phyloP scores from a whole-genome alignment of 2,888 invertebrate species.

The Apeira syringaria region DNA sequence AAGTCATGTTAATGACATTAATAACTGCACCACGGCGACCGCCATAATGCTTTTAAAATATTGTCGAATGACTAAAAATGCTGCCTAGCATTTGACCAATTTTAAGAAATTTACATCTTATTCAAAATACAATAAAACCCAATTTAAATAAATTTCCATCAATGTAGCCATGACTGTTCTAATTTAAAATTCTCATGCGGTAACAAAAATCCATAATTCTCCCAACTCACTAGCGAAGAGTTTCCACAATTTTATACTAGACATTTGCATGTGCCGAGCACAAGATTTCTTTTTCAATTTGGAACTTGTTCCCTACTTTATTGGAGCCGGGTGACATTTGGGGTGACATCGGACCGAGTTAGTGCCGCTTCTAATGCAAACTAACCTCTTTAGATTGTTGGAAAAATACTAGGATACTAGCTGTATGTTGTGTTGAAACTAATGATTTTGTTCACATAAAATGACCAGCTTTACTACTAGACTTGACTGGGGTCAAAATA shows the following conservation, averaged over 20 bases:
- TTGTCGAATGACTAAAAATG: too few relatives aligned
- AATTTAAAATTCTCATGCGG: neutral
- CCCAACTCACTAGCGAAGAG: slow-evolving; percentile 30
- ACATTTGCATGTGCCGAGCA: slow-evolving; percentile 61
- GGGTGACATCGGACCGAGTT: slow-evolving; percentile 47
- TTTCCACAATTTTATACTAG: slow-evolving; percentile 61
- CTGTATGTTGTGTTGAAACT: too few relatives aligned
- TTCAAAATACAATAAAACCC: too few relatives aligned
- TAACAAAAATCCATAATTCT: slow-evolving; percentile 20
- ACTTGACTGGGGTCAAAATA: too few relatives aligned
- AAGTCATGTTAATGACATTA: too few relatives aligned
- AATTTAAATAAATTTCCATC: neutral
- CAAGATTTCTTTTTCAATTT: slow-evolving; percentile 77
- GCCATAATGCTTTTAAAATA: too few relatives aligned
- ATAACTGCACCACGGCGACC: too few relatives aligned
- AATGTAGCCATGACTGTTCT: neutral
- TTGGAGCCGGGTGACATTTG: slow-evolving; percentile 61
- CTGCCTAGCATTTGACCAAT: too few relatives aligned
- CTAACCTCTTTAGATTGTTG: slow-evolving; percentile 7
- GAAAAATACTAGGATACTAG: neutral
- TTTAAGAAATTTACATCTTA: too few relatives aligned
- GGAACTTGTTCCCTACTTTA: slow-evolving; percentile 69
- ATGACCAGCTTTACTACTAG: too few relatives aligned
- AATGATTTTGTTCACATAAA: too few relatives aligned
- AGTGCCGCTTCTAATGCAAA: slow-evolving; percentile 29